Conservation (phyloP, 1,140 invertebrate species). For the Acarapis woodi region DNA sequence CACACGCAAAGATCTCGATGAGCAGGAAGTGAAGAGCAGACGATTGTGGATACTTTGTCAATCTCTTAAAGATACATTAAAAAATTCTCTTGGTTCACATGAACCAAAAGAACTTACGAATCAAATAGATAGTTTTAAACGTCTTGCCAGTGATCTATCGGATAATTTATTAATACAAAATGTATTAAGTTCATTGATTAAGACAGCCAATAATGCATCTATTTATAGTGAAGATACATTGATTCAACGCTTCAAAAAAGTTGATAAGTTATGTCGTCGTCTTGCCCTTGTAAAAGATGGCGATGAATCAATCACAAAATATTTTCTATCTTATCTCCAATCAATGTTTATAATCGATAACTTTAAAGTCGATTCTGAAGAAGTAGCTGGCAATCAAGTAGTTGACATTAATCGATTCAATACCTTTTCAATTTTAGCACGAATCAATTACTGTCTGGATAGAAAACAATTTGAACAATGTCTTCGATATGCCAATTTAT, state of each 20-base stretch:
- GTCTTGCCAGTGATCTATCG: neutral
- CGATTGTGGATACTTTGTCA: slow-evolving; percentile 73
- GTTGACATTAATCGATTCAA: slow-evolving; percentile 28
- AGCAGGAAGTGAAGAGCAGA: slow-evolving; percentile 43
- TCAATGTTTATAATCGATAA: slow-evolving; percentile 23
- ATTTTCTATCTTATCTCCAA: slow-evolving; percentile 63
- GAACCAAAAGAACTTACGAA: slow-evolving; percentile 1
- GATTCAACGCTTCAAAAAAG: slow-evolving; percentile 48
- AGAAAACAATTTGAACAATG: slow-evolving; percentile 50
- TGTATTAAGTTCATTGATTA: slow-evolving; percentile 34
- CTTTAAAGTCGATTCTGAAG: slow-evolving; percentile 17
- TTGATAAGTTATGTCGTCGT: slow-evolving; percentile 24
- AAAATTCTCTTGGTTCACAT: neutral
- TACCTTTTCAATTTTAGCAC: slow-evolving; percentile 56
- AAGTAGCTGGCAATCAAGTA: slow-evolving; percentile 14
- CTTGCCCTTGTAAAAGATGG: slow-evolving; percentile 51
- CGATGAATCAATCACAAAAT: slow-evolving; percentile 37
- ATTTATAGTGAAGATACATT: slow-evolving; percentile 56
- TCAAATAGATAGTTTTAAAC: neutral
- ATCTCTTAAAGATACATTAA: slow-evolving; percentile 15
- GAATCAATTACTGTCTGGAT: slow-evolving; percentile 56
- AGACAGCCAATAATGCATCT: slow-evolving; percentile 38
- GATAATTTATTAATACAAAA: slow-evolving; percentile 3
- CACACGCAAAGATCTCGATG: slow-evolving; percentile 48
- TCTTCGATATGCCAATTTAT: slow-evolving; percentile 57